These are phyloP conservation scores for Drosophila virilis DNA, from an alignment of 1,140 invertebrate species.

Conservation along the genomic window DNA sequence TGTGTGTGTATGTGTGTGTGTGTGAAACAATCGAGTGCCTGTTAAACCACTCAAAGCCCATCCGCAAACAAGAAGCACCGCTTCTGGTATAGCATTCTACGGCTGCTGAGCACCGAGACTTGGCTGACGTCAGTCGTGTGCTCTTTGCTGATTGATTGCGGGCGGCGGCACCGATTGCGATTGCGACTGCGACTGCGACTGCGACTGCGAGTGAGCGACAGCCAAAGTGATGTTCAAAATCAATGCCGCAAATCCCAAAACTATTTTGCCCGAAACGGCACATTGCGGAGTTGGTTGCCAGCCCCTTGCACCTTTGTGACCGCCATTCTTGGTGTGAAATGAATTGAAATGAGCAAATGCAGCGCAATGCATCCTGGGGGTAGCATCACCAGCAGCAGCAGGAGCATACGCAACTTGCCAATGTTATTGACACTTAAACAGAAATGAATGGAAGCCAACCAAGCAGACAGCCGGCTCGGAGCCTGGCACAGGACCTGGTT, in stretches of 20 bases:
- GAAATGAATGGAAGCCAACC: slow-evolving; percentile 66
- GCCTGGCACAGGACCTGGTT: slow-evolving; percentile 17
- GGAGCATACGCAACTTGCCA: slow-evolving; percentile 70
- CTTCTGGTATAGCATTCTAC: neutral
- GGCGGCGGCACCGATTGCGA: neutral
- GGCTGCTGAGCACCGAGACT: neutral
- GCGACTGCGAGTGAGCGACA: slow-evolving; percentile 67
- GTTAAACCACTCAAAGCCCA: slow-evolving; percentile 1
- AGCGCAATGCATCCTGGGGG: slow-evolving; percentile 43
- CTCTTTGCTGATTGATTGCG: slow-evolving; percentile 65
- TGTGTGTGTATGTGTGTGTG: slow-evolving; percentile 6
- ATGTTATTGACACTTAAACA: slow-evolving; percentile 80
- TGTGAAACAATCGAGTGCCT: neutral
- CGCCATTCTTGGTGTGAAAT: slow-evolving; percentile 58
- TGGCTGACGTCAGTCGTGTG: slow-evolving; percentile 11
- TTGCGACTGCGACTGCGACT: neutral
- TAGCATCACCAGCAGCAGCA: slow-evolving; percentile 13
- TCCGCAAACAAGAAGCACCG: neutral
- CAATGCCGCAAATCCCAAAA: slow-evolving; percentile 80
- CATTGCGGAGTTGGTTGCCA: slow-evolving; percentile 15
- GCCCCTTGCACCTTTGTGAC: neutral
- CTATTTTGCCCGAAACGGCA: slow-evolving; percentile 69
- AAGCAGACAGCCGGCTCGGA: slow-evolving; percentile 55
- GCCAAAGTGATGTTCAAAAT: slow-evolving; percentile 64
- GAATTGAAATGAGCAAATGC: slow-evolving; percentile 79